Base-by-base conservation (phyloP, 2,797 vertebrate species). In the Eospalax fontanierii region DNA sequence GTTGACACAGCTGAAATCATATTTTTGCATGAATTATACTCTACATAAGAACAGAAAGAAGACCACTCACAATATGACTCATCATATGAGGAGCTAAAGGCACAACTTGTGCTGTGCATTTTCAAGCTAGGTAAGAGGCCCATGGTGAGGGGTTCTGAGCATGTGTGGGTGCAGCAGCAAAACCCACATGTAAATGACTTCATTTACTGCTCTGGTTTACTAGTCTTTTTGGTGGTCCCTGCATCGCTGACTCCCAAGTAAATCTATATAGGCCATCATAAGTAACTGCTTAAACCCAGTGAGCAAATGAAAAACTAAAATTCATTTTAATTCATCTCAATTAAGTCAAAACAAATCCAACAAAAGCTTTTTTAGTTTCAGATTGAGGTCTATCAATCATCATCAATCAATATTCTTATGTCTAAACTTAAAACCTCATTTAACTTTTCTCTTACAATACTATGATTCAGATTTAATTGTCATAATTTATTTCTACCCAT, bases 21-120 rank as follows among this genome's bases (percentile, higher is more conserved):
- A 93, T 87, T 90, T 93, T 95, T 94, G 65, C 87, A 94, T 96
- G 93, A 96, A 96, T 96, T 97, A 96, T 80, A 78, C 22, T 71
- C 84, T 43, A 71, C 15, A 70, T 82, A 40, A 63, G 79, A 96
- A 95, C 73, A 94, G 89, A 96, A 87, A 66, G 89, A 86, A 92
- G 92, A 95, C 95, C 95, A 91, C 75, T 97, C 78, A 46, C 54
- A 84, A 65, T 54, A 85, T 94, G 96, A 97, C 66, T 96, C 93
- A 96, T n/a, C 4, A 0, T 16, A 73, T 57, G 71, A 73, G 11
- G 84, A 68, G 81, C 43, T 68, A 82, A 94, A 93, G 81, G 81
- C 61, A 95, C 86, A 91, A 83, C 38, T 59, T 80, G 78, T 70
- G 71, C 95, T 68, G 26, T 66, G 87, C 19, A 38, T 84, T 84